phyloP scores from a whole-genome alignment of 2,797 vertebrate genomes.

The Hippocampus kuda region DNA sequence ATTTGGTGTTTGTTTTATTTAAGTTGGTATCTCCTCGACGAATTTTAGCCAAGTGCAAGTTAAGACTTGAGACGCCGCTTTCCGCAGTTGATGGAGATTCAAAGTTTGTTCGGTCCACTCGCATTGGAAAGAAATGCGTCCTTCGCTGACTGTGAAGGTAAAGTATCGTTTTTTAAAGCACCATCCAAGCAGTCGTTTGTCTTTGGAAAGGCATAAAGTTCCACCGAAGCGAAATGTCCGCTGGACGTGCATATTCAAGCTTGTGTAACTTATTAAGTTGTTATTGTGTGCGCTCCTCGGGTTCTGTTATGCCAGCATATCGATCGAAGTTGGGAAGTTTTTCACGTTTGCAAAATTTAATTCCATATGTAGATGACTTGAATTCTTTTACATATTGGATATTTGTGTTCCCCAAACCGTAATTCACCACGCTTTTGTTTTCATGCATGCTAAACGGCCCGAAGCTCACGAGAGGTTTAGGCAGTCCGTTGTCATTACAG shows the following conservation, averaged over 20 bases:
- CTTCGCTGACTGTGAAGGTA: slow-evolving; percentile 59
- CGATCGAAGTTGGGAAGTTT: slow-evolving; percentile 66
- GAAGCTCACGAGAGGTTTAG: background rate
- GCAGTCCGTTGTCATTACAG: background rate
- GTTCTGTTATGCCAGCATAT: slow-evolving; percentile 60
- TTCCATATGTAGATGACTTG: slow-evolving; percentile 67
- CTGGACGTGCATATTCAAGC: slow-evolving; percentile 33
- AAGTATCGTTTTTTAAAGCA: slow-evolving; percentile 21
- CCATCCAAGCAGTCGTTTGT: slow-evolving; percentile 4
- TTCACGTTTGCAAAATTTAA: slow-evolving; percentile 55
- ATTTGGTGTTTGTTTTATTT: background rate
- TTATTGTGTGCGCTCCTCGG: slow-evolving; percentile 43
- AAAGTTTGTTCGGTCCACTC: slow-evolving; percentile 58
- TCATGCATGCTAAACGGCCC: background rate
- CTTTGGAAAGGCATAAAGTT: background rate
- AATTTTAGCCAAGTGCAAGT: slow-evolving; percentile 22
- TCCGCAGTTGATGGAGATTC: slow-evolving; percentile 60
- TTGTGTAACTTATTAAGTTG: slow-evolving; percentile 73
- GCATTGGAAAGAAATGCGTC: slow-evolving; percentile 60
- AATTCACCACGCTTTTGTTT: background rate
- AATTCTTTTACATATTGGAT: slow-evolving; percentile 28
- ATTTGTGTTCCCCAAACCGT: slow-evolving; percentile 18
- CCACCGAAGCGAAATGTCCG: background rate
- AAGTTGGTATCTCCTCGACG: background rate
- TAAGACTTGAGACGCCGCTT: slow-evolving; percentile 42